A percentile compares a stretch with the other conserved stretches of the same genome.
Evolutionary conservation across 2,888 invertebrate genomes (phyloP).

Genomic region (Thalpophila matura): DNA sequence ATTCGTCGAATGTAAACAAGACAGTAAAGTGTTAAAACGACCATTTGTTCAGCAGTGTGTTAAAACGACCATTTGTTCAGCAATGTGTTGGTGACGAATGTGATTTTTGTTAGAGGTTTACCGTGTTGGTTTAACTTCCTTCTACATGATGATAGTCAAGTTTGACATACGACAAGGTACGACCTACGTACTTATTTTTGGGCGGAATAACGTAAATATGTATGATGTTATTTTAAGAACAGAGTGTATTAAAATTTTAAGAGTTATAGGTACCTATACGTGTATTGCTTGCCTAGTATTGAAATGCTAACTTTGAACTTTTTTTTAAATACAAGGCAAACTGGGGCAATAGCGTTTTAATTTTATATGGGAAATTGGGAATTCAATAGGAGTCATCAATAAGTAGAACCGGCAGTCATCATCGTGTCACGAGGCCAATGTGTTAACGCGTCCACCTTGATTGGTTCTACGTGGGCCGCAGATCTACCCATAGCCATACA

Average conservation of each 20-base stretch:
- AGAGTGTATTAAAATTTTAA: not conserved
- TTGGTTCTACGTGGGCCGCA: constrained; percentile 66
- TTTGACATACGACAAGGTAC: constrained; percentile 33
- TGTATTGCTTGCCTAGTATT: too few species aligned
- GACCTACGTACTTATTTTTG: constrained; percentile 15
- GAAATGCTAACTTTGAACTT: too few species aligned
- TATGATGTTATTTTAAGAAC: constrained; percentile 23
- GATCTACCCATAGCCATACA: constrained; percentile 44
- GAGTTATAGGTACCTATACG: not conserved
- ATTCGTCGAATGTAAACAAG: constrained; percentile 56
- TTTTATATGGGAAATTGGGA: constrained; percentile 13
- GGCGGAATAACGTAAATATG: not conserved
- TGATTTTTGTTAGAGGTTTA: constrained; percentile 41
- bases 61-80: constrained; percentile 39
- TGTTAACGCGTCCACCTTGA: constrained; percentile 71
- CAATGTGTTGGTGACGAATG: constrained; percentile 52
- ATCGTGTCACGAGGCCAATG: constrained; percentile 68
- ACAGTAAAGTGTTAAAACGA: constrained; percentile 46
- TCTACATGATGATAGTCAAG: constrained; percentile 35
- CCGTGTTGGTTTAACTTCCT: constrained; percentile 27
- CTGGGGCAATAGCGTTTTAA: constrained; percentile 19
- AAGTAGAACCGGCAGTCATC: constrained; percentile 58
- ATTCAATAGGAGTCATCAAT: constrained; percentile 41
- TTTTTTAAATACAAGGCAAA: constrained; percentile 16
- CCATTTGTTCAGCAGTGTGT: constrained; percentile 42